phyloP scores from a whole-genome alignment of 2,113 vertebrate species.

The Tringa solitaria region DNA sequence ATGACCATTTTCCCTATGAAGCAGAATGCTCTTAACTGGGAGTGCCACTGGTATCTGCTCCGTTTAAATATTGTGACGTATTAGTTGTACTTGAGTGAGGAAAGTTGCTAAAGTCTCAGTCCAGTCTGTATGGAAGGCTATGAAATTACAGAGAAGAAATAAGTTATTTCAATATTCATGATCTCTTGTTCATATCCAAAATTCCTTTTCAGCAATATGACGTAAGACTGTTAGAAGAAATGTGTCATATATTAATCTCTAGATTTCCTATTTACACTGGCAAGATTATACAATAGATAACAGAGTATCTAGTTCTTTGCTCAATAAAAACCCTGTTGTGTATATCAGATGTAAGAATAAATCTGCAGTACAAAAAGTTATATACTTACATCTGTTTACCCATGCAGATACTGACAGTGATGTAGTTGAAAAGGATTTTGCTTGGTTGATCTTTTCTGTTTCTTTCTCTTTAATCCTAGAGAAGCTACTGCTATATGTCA shows the following conservation, averaged over 20 bases:
- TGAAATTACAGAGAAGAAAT: neutral
- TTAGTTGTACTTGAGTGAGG: neutral
- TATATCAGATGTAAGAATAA: conserved; percentile 9
- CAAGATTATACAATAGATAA: conserved; percentile 23
- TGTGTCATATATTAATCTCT: conserved; percentile 3
- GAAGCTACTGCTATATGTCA: neutral
- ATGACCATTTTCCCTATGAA: neutral
- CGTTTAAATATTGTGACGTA: neutral
- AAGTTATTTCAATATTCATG: neutral
- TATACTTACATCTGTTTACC: neutral
- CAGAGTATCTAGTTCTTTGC: neutral
- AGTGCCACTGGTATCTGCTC: neutral
- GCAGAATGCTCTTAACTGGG: neutral
- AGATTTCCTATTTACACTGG: conserved; percentile 24
- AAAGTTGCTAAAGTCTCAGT: neutral
- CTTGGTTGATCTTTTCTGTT: neutral
- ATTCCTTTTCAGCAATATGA: conserved; percentile 41
- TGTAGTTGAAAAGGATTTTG: neutral
- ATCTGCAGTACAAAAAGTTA: neutral
- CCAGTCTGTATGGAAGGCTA: neutral
- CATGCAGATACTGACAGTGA: neutral
- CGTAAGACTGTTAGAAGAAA: conserved; percentile 40
- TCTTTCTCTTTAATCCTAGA: neutral
- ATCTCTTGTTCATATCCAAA: neutral
- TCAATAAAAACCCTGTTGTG: conserved; percentile 13